Percentiles rank a stretch among this genome's conserved stretches.
phyloP scores from a whole-genome alignment of 23 tunicate genomes.

The Halocynthia roretzi region DNA sequence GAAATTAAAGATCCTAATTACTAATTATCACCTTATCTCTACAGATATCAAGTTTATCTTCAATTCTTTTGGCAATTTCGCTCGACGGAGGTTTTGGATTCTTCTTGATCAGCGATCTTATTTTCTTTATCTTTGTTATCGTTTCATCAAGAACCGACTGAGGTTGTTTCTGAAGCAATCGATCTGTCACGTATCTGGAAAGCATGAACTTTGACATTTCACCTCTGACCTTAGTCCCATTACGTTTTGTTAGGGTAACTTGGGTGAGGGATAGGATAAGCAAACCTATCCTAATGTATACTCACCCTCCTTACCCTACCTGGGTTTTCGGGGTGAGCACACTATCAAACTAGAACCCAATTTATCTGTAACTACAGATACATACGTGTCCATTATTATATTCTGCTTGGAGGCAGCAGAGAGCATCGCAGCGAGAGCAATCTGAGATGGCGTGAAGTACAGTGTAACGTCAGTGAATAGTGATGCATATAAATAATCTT shows the following conservation, averaged over 20 bases:
- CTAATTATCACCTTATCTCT: slow-evolving; percentile 43
- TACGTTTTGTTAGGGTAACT: too few relatives aligned
- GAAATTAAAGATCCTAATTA: too few relatives aligned
- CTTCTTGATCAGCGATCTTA: slow-evolving; percentile 38
- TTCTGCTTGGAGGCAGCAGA: slow-evolving; percentile 58
- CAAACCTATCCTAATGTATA: too few relatives aligned
- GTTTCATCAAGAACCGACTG: slow-evolving; percentile 38
- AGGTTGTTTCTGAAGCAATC: slow-evolving; percentile 48
- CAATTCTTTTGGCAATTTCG: slow-evolving; percentile 8
- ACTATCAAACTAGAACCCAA: too few relatives aligned
- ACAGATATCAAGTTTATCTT: slow-evolving; percentile 44
- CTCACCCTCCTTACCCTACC: too few relatives aligned
- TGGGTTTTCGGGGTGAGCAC: too few relatives aligned
- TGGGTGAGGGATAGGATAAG: too few relatives aligned
- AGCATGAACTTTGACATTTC: too few relatives aligned
- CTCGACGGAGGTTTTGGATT: background rate
- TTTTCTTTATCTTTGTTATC: slow-evolving; percentile 52
- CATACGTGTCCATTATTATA: slow-evolving; percentile 59
- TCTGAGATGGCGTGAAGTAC: slow-evolving; percentile 68
- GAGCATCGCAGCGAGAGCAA: slow-evolving; percentile 87
- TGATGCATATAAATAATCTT: slow-evolving; percentile 48
- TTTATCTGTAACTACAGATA: too few relatives aligned
- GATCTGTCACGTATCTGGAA: slow-evolving; percentile 66
- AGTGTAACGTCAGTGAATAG: slow-evolving; percentile 69
- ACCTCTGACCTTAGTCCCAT: too few relatives aligned